Evolutionary conservation across 1,140 invertebrate species (phyloP), one percentile per base, ranked within the genome.

Genomic region (Epicauta chinensis): DNA sequence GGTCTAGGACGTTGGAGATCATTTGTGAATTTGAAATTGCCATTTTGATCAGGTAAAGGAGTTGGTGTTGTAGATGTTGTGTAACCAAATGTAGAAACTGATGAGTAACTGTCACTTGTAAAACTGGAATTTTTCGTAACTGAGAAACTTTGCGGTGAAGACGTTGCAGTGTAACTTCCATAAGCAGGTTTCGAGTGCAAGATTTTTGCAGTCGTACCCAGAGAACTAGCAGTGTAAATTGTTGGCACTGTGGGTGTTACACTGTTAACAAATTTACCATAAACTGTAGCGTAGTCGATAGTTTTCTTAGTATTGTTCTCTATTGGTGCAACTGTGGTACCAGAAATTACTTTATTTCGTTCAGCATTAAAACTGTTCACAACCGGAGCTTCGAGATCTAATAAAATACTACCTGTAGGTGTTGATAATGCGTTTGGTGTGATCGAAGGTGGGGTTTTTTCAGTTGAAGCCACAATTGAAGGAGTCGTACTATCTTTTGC

Each of bases 221-320:
- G n/a, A n/a, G 23, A 23, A 23, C 4, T 23, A 7, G 23, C 7
- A 23, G 23, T 7, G n/a, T n/a, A n/a, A 23, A 23, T 5, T 34
- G 10, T 12, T 7, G 32, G 5, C 5, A 11, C 32, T 34, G 32
- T 11, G 11, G 32, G 36, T 5, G 55, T 51, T 17, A 37, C 40
- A 37, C 42, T 58, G 9, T 53, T 45, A 7, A 48, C 29, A 50
- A 54, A 59, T 3, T 42, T 52, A 3, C 60, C 60, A 41, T 59
- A 62, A 13, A 62, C 52, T 5, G 55, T 56, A 17, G 58, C 54
- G 3, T 55, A 51, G 48, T 62, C 53, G 5, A 51, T 15, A n/a
- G n/a, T 49, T 29, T 57, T 13, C 47, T 42, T 14, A n/a, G 53
- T 54, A 45, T 37, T 54, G n/a, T 10, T 37, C 2, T 49, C 37